Evolutionary conservation across 92 coral and sea anemone species (phyloP).

Genomic region (Diadumene lineata): DNA sequence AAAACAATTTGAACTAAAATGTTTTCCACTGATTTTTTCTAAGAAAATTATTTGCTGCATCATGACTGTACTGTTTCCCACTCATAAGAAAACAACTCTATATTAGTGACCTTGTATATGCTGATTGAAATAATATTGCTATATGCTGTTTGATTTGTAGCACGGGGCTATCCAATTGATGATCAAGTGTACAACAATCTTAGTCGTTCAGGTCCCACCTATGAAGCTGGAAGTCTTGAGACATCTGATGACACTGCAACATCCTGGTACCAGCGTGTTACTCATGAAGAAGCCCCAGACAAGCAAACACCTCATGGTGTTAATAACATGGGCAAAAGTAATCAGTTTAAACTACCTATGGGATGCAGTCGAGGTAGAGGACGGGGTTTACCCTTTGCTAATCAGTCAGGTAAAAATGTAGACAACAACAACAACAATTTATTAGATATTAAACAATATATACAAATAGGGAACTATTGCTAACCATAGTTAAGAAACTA

Average conservation of each 20-base stretch:
- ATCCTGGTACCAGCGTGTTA: slow-evolving; percentile 11
- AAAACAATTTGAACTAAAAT: too few relatives aligned
- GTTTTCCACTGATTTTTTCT: too few relatives aligned
- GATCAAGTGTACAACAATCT: slow-evolving; percentile 29
- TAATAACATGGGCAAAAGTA: slow-evolving; percentile 13
- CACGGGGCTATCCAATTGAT: neutral
- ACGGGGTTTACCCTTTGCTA: slow-evolving; percentile 53
- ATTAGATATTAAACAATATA: too few relatives aligned
- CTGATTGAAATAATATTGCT: too few relatives aligned
- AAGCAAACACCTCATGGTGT: slow-evolving; percentile 17
- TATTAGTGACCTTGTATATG: too few relatives aligned
- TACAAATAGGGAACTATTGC: too few relatives aligned
- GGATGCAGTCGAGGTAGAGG: slow-evolving; percentile 98
- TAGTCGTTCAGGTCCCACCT: slow-evolving; percentile 90
- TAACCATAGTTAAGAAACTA: too few relatives aligned
- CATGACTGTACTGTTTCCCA: too few relatives aligned
- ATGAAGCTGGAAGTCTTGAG: slow-evolving; percentile 60
- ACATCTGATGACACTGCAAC: slow-evolving; percentile 17
- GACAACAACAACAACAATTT: neutral
- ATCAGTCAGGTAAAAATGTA: slow-evolving; percentile 18
- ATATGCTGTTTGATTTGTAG: neutral
- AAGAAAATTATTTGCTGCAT: too few relatives aligned
- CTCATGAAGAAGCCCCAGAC: slow-evolving; percentile 23
- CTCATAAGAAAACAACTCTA: too few relatives aligned
- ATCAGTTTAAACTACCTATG: neutral